Evolutionary conservation across 2,113 vertebrate species (phyloP).

Genomic region (Montifringilla adamsi): DNA sequence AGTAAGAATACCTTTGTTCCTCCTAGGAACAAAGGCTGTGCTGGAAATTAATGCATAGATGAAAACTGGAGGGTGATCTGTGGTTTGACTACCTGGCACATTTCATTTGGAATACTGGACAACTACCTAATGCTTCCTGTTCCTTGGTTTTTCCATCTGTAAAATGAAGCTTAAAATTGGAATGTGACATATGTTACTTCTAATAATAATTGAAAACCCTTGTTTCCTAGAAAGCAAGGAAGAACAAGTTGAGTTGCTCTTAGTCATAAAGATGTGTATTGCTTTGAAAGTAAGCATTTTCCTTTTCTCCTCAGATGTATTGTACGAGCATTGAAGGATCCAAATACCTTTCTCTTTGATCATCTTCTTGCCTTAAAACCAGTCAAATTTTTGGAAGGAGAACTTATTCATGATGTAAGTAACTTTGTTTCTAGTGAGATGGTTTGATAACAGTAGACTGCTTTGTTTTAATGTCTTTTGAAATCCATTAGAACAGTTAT

Average conservation of each 20-base stretch:
- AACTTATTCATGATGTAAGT: conserved; percentile 98
- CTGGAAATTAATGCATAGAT: neutral
- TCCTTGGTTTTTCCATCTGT: neutral
- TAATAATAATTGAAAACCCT: neutral
- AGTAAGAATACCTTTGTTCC: neutral
- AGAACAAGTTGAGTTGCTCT: neutral
- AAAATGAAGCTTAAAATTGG: neutral
- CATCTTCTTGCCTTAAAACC: conserved; percentile 96
- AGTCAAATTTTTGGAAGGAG: conserved; percentile 96
- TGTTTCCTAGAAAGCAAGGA: neutral
- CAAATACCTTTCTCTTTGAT: conserved; percentile 94
- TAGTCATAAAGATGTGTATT: neutral
- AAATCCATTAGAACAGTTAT: neutral
- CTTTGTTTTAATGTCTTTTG: neutral
- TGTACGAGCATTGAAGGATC: conserved; percentile 93
- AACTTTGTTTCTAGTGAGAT: neutral
- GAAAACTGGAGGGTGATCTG: neutral
- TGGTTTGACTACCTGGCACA: neutral
- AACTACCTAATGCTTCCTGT: neutral
- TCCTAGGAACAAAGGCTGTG: neutral
- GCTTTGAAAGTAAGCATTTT: neutral
- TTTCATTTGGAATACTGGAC: neutral
- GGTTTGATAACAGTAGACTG: neutral
- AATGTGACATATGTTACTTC: neutral
- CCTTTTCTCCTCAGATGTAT: conserved; percentile 81